Evolutionary conservation across 1,140 invertebrate species (phyloP).

Genomic region (Rhyzopertha dominica): DNA sequence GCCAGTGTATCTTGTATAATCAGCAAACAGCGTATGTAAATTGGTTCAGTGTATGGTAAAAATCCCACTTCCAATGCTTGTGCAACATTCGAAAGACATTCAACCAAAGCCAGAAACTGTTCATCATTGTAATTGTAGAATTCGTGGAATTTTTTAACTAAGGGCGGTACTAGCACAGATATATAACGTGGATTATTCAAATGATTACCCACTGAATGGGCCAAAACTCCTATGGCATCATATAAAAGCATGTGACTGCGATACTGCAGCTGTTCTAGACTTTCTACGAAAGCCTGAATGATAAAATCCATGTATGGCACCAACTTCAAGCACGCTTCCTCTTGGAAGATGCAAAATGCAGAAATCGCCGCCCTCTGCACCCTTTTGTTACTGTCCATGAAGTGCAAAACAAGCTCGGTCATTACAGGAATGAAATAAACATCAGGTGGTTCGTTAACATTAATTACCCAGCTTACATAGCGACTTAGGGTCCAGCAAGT

Average conservation of each 20-base stretch:
- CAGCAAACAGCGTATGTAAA: conserved; percentile 90
- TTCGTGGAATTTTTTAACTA: conserved; percentile 97
- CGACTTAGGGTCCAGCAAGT: conserved; percentile 98
- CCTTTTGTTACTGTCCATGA: conserved; percentile 94
- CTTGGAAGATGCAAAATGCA: conserved; percentile 97
- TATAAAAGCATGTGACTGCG: conserved; percentile 98
- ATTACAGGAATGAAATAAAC: conserved; percentile 90
- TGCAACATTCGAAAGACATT: conserved; percentile 95
- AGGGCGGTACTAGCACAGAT: conserved; percentile 93
- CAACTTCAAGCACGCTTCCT: conserved; percentile 95
- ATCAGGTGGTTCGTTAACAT: conserved; percentile 78
- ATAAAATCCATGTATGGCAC: conserved; percentile 96
- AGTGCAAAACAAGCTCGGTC: conserved; percentile 91
- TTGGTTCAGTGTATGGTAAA: conserved; percentile 94
- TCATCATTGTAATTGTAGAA: conserved; percentile 86
- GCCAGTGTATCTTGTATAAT: conserved; percentile 90
- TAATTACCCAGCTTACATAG: conserved; percentile 90
- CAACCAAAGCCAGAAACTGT: conserved; percentile 94
- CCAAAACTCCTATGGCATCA: conserved; percentile 96
- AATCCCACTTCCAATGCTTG: conserved; percentile 95
- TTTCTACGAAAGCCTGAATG: conserved; percentile 91
- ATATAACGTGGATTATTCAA: conserved; percentile 95
- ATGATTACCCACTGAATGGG: conserved; percentile 95
- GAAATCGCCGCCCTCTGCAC: conserved; percentile 99
- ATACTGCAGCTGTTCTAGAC: conserved; percentile 92